Evolutionary conservation across 2,888 invertebrate genomes (phyloP), one percentile per base, ranked within the genome.

Genomic region (Habrosyne pyritoides): DNA sequence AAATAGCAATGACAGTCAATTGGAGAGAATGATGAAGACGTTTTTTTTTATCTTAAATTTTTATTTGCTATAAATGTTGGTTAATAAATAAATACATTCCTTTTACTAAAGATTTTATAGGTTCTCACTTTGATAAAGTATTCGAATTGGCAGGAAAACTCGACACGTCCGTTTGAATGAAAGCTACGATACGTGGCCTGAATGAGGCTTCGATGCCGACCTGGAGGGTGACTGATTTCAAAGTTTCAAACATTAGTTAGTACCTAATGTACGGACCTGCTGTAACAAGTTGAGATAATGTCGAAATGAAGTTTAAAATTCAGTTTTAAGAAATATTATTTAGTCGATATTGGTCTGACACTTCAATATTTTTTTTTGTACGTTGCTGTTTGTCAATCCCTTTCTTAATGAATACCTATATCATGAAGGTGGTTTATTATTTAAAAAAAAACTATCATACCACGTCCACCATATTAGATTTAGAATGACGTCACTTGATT

Each of bases 131-230:
- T 71, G 77, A 80, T 69, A 76, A 79, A 75, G 74, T 75, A 77
- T 72, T 79, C 67, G 71, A 75, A 71, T 73, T 75, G 77, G 75
- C 68, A 68, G 72, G 66, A 66, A 63, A 69, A 69, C 67, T 72
- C 73, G 63, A 70, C 73, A 71, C 70, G 73, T 79, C 74, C 69
- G 72, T 79, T 79, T 79, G 77, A 79, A 79, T 79, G 78, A 78
- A 75, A 76, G 79, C 74, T 69, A 72, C 66, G 56, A 64, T 67
- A 77, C 79, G 79, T 78, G 79, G 69, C 52, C 54, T 71, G 79
- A 79, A 79, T 79, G 71, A 69, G 64, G 56, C 67, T 63, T 61
- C 57, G 53, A 48, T 46, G 53, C 47, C 53, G 59, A 54, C 57
- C 46, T 57, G 57, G 53, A 53, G 60, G 63, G 63, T 67, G 67